phyloP scores from a whole-genome alignment of 2,888 invertebrate species.

The Hyposoter didymator region DNA sequence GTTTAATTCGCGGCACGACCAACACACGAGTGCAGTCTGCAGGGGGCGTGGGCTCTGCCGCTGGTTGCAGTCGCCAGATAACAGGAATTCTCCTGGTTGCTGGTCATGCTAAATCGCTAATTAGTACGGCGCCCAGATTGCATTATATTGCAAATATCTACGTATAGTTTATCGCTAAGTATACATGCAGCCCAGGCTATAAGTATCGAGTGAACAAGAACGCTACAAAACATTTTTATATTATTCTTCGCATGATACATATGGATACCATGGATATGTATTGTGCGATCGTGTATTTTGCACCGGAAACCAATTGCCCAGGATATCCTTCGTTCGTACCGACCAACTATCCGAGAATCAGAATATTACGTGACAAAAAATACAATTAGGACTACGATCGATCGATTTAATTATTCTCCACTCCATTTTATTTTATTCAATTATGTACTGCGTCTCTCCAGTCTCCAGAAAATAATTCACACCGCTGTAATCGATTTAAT shows the following conservation, averaged over 20 bases:
- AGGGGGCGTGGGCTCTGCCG: constrained; percentile 56
- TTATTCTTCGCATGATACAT: constrained; percentile 22
- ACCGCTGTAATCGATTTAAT: no score
- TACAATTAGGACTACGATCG: constrained; percentile 21
- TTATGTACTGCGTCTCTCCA: background rate
- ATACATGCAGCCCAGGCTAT: background rate
- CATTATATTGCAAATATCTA: constrained; percentile 44
- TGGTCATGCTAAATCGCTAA: constrained; percentile 79
- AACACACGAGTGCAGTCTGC: constrained; percentile 69
- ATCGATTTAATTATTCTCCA: constrained; percentile 13
- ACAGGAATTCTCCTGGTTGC: constrained; percentile 71
- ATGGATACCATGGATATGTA: background rate
- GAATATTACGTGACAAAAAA: constrained; percentile 39
- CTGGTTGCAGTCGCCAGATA: constrained; percentile 72
- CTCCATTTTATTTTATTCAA: background rate
- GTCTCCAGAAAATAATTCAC: no score
- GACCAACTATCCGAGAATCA: constrained; percentile 29
- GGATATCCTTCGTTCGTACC: constrained; percentile 55
- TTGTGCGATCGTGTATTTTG: constrained; percentile 17
- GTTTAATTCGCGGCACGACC: constrained; percentile 74
- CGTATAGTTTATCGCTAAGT: constrained; percentile 22
- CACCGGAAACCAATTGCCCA: constrained; percentile 55
- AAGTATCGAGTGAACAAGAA: constrained; percentile 48
- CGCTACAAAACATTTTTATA: constrained; percentile 21
- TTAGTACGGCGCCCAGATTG: constrained; percentile 73